Conservation (phyloP, 2,797 vertebrate genomes). For the Chelonia mydas region DNA sequence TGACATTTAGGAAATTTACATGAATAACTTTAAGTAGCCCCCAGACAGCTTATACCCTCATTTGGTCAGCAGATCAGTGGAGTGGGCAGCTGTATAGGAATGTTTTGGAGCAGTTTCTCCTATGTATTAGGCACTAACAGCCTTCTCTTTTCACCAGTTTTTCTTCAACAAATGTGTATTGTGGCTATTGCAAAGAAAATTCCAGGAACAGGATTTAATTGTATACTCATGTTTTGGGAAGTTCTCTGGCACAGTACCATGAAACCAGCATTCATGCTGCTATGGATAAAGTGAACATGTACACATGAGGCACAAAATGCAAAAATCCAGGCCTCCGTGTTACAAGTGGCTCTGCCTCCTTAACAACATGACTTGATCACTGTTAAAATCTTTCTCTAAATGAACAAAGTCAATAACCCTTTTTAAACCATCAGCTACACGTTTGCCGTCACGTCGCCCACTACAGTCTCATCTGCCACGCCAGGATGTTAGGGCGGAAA, state of each 20-base stretch:
- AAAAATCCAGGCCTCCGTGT: neutral
- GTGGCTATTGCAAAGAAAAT: neutral
- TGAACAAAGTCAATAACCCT: neutral
- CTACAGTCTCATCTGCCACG: no score
- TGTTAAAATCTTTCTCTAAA: neutral
- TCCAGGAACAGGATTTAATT: neutral
- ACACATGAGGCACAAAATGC: neutral
- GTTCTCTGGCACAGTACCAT: neutral
- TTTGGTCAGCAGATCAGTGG: constrained; percentile 3
- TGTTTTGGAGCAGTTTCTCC: constrained; percentile 31
- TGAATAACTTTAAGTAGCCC: constrained; percentile 4
- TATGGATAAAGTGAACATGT: neutral
- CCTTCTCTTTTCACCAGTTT: neutral
- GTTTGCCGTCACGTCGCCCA: no score
- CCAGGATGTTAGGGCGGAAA: no score
- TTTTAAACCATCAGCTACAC: neutral
- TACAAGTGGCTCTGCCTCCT: neutral
- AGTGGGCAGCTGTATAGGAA: constrained; percentile 41
- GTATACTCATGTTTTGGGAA: neutral
- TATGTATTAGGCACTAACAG: neutral
- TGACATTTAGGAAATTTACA: constrained; percentile 28
- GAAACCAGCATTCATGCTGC: neutral
- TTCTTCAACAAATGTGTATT: neutral
- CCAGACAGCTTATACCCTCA: neutral
- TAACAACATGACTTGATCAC: neutral